phyloP scores from a whole-genome alignment of 2,797 vertebrate genomes.

The Syngnathus rostellatus region DNA sequence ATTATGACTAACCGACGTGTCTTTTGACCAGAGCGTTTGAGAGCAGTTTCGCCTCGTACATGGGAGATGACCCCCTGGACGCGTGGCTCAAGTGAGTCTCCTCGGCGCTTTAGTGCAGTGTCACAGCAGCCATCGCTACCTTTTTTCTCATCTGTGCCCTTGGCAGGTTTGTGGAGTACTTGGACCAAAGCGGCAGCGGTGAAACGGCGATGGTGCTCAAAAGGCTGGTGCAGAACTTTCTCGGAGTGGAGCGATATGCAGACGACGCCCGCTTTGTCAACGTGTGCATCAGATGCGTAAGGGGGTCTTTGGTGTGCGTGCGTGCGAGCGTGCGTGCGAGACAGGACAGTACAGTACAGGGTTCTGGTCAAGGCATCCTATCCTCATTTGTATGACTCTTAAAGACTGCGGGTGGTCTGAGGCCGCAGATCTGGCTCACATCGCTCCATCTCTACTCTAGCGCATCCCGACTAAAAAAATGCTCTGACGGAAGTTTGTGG shows the following conservation, averaged over 20 bases:
- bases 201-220: slow-evolving; percentile 67
- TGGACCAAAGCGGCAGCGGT: slow-evolving; percentile 59
- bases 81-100: slow-evolving; percentile 51
- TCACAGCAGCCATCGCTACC: no score
- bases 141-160: not conserved
- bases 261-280: slow-evolving; percentile 76
- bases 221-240: slow-evolving; percentile 73
- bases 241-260: slow-evolving; percentile 68
- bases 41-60: slow-evolving; percentile 33
- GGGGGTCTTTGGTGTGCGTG: slow-evolving; percentile 21
- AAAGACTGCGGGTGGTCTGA: not conserved
- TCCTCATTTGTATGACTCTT: not conserved
- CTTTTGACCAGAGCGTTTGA: slow-evolving; percentile 33
- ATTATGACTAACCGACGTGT: not conserved
- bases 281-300: slow-evolving; percentile 81
- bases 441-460: no score
- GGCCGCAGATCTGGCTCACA: no score
- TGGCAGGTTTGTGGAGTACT: slow-evolving; percentile 73
- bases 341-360: no score
- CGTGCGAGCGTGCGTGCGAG: slow-evolving; percentile 11
- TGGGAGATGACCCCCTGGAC: slow-evolving; percentile 58
- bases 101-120: not conserved
- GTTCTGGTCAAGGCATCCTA: not conserved
- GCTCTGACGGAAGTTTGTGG: not conserved
- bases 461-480: not conserved